phyloP scores from a whole-genome alignment of 2,888 invertebrate genomes.

The Congeria kusceri region DNA sequence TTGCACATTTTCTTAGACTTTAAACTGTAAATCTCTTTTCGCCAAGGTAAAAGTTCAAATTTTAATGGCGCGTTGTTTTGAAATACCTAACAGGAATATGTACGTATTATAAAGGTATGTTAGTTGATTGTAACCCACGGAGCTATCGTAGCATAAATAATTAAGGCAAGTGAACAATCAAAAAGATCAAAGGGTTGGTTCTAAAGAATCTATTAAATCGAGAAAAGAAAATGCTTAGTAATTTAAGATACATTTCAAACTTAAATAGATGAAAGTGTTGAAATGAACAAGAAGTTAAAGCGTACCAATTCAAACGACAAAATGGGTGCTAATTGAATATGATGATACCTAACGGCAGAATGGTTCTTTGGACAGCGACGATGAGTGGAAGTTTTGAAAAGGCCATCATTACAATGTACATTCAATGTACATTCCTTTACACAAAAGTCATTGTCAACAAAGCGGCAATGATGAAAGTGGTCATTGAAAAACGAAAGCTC shows the following conservation, averaged over 20 bases:
- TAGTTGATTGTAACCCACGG: too few species aligned
- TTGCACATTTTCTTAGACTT: too few species aligned
- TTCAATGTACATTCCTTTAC: slow-evolving; percentile 2
- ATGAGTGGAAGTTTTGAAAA: background rate
- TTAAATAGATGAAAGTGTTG: slow-evolving; percentile 1
- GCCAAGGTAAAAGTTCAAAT: too few species aligned
- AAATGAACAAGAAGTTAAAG: background rate
- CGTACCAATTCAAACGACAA: too few species aligned
- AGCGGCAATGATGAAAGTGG: background rate
- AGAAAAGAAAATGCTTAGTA: background rate
- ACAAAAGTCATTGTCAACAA: background rate
- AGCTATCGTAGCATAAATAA: background rate
- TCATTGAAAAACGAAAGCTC: too few species aligned
- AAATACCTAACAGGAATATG: too few species aligned
- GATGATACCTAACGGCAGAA: background rate
- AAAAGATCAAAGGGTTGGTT: background rate
- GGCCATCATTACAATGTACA: background rate
- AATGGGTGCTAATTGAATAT: slow-evolving; percentile 2
- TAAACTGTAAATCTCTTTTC: too few species aligned
- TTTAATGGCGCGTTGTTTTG: too few species aligned
- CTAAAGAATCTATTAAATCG: background rate
- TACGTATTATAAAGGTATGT: too few species aligned
- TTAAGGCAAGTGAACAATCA: background rate
- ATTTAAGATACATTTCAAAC: slow-evolving; percentile 1
- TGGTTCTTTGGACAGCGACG: background rate